Percentiles rank a stretch among this genome's conserved stretches.
These are phyloP conservation scores for Phalanger gymnotis DNA, from an alignment of 2,797 vertebrate genomes.

Conservation along the genomic window DNA sequence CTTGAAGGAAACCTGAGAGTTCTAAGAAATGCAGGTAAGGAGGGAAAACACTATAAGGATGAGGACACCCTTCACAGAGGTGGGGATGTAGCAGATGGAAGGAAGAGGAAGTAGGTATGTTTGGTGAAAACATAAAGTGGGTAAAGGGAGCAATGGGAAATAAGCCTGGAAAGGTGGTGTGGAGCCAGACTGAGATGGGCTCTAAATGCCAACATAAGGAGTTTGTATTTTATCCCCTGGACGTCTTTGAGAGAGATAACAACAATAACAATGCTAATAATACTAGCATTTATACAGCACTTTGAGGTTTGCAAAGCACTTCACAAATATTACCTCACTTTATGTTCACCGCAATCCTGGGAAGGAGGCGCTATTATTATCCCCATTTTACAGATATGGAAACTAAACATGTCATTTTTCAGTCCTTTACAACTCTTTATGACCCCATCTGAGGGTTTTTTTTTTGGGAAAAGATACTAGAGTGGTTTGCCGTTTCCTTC, in stretches of 20 bases:
- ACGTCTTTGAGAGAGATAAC: not conserved
- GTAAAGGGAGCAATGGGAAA: not conserved
- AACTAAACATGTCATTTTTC: too few relatives aligned
- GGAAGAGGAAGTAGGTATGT: not conserved
- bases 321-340: not conserved
- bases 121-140: not conserved
- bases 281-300: not conserved
- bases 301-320: not conserved
- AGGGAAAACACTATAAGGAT: too few relatives aligned
- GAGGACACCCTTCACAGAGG: too few relatives aligned
- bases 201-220: not conserved
- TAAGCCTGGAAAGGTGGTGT: not conserved
- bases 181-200: not conserved
- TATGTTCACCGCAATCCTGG: too few relatives aligned
- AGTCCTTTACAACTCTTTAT: not conserved
- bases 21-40: not conserved
- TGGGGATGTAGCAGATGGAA: too few relatives aligned
- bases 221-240: too few relatives aligned
- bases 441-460: not conserved
- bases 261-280: not conserved
- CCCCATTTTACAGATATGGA: not conserved
- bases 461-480: not conserved
- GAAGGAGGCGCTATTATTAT: too few relatives aligned
- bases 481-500: not conserved
- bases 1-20: not conserved